Percentiles rank a stretch among this genome's conserved stretches.
These are phyloP conservation scores for Labia minor DNA, from an alignment of 2,888 invertebrate species.

Conservation along the genomic window DNA sequence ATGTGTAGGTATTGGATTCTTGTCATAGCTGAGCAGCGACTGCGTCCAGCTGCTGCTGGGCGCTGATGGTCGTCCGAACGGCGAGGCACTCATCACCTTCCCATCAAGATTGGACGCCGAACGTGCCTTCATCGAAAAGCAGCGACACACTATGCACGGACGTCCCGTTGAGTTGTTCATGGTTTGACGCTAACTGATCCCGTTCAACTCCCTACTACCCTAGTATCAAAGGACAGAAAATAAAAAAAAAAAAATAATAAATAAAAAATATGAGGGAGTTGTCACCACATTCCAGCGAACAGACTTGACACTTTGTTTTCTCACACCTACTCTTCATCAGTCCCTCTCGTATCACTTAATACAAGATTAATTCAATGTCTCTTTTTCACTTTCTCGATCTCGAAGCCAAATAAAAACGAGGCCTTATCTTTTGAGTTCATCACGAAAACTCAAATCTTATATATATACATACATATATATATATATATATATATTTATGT, in stretches of 20 bases:
- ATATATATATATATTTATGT: not conserved
- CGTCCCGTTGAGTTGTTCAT: slow-evolving; percentile 39
- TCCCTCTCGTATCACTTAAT: too few relatives aligned
- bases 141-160: slow-evolving; percentile 37
- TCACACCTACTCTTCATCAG: too few relatives aligned
- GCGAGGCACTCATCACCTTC: slow-evolving; percentile 39
- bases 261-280: too few relatives aligned
- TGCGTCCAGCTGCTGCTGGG: slow-evolving; percentile 37
- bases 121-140: slow-evolving; percentile 37
- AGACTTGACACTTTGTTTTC: too few relatives aligned
- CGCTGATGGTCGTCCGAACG: slow-evolving; percentile 37
- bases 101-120: slow-evolving; percentile 37
- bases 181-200: slow-evolving; percentile 23
- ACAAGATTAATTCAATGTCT: too few relatives aligned
- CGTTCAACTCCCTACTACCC: not conserved
- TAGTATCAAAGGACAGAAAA: not conserved
- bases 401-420: not conserved
- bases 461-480: too few relatives aligned
- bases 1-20: slow-evolving; percentile 16
- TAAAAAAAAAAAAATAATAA: too few relatives aligned
- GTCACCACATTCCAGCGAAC: too few relatives aligned
- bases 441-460: too few relatives aligned
- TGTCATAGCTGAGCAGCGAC: slow-evolving; percentile 36
- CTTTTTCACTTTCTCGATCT: not conserved
- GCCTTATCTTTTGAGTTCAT: too few relatives aligned